Conservation (phyloP, 2,888 invertebrate species). For the Drosophila fulvimacula region DNA sequence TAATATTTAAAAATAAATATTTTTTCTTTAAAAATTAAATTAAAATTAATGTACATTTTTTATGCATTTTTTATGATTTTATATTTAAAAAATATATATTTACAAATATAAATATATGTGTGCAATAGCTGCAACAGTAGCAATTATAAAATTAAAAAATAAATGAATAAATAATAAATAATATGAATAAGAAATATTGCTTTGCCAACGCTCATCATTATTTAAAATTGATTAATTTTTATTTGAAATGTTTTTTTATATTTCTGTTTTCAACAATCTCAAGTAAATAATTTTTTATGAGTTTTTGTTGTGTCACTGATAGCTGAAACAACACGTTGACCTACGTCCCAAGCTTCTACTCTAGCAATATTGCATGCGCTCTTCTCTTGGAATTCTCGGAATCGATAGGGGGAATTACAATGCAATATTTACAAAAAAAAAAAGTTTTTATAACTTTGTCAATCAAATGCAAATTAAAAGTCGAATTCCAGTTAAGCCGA, state of each 20-base stretch:
- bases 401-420: background rate
- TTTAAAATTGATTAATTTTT: constrained; percentile 3
- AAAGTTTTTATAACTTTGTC: background rate
- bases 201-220: background rate
- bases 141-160: background rate
- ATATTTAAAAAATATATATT: background rate
- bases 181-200: background rate
- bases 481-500: constrained; percentile 8
- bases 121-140: background rate
- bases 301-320: background rate
- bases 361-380: background rate
- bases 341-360: background rate
- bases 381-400: background rate
- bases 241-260: background rate
- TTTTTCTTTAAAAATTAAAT: too few species aligned
- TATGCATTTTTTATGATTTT: too few species aligned
- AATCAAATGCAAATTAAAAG: constrained; percentile 4
- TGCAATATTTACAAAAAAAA: background rate
- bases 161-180: too few species aligned
- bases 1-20: too few species aligned
- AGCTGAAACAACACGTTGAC: constrained; percentile 2
- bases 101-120: background rate
- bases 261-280: background rate
- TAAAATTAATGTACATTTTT: too few species aligned
- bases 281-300: constrained; percentile 2